Evolutionary conservation across 2,113 vertebrate species (phyloP), one percentile per base, ranked within the genome.

Genomic region (Calidris pugnax): DNA sequence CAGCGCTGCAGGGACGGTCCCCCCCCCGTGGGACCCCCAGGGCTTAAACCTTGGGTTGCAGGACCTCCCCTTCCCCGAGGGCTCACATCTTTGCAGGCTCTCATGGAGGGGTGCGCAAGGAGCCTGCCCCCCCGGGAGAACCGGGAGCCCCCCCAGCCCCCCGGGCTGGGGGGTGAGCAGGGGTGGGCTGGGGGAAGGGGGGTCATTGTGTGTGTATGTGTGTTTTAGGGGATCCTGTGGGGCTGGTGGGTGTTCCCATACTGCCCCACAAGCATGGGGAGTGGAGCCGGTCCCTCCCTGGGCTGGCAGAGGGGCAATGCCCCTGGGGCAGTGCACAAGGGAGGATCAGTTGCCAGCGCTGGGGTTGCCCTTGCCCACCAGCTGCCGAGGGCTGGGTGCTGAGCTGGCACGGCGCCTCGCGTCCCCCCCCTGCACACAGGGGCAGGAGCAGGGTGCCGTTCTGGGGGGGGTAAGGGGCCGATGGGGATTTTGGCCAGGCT

Each of bases 341-440:
- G 68, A 86, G 56, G 69, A 69, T 33, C 63, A 66, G 53, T 57
- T 67, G 85, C 60, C 77, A 82, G 87, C 5, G 2, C 59, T 90
- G 37, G 84, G 45, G 43, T 60, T 79, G 27, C 62, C 45, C 51
- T 15, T 78, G 23, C 45, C 78, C 32, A 10, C 45, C 68, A 1
- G 6, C 13, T 4, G 27, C 60, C 3, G 1, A 30, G 63, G 77
- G 28, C 30, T 87, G 69, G 30, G 30, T 76, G 68, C 80, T 74
- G 80, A 92, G 67, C 57, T 15, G 3, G 72, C 67, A 45, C 6
- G 1, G 79, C 0, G 0, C 26, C n/a, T 56, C 1, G 0, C 9
- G 9, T 37, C 6, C 21, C 47, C 21, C 21, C 47, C 47, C 47
- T 9, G 50, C 59, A 64, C 2, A 1, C 1, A 12, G 74, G 62